Base-by-base conservation (phyloP, 1,140 invertebrate genomes). In the Drosophila mojavensis region DNA sequence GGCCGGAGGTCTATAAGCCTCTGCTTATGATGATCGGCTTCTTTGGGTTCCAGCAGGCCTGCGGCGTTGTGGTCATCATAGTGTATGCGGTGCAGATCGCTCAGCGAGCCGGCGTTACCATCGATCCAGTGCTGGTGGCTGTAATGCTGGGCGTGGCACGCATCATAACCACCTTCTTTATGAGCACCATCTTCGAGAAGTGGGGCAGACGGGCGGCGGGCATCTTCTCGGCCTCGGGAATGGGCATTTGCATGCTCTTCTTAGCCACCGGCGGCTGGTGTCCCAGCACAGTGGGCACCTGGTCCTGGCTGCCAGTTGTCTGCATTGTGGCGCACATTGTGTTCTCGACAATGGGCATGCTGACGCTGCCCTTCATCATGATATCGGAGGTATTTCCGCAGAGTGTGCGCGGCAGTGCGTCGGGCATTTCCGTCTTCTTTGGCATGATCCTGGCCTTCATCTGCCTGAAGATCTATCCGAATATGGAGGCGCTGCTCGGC, bases 41-140 rank as follows among this genome's bases (percentile, higher is more conserved):
- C 79, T 96, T 97, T 92, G 94, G 95, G 71, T 95, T 97, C 79
- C 96, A 97, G 91, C 96, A 97, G 90, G 95, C 96, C 47, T 95
- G 95, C n/a, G 97, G 97, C 0, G 94, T 95, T 5, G 96, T 96
- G 74, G 95, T 96, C 4, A 93, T 96, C 10, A 94, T 97, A 45
- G 97, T 96, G 79, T 97, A 97, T 78, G 95, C 96, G 0, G 93
- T 95, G 13, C 91, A 96, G 93, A 93, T 97, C 72, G 93, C 95
- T 0, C 75, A 90, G 28, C 93, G 93, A 45, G 94, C 95, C 0
- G 94, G 94, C 1, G 93, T 95, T 0, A 89, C 81, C 15, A 93
- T 94, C 1, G 94, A 96, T 80, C 92, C 93, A 0, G 94, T 94
- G 50, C 61, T 95, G 1, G 93, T 93, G 0, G 93, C 95, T 0